phyloP scores from a whole-genome alignment of 1,140 invertebrate genomes.

The Glossosoma conforme region DNA sequence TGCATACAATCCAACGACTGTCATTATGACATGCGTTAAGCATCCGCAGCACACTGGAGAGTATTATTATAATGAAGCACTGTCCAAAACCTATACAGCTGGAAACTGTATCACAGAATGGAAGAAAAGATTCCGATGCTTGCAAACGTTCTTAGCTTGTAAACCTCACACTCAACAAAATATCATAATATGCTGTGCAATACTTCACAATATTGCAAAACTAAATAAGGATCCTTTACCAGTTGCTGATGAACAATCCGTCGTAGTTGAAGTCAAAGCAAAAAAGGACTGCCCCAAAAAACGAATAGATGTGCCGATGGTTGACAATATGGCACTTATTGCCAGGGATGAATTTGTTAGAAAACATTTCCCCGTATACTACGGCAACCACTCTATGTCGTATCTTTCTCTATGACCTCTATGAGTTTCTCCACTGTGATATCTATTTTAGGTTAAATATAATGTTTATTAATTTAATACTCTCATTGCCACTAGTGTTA shows the following conservation, averaged over 20 bases:
- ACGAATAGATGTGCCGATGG: slow-evolving; percentile 21
- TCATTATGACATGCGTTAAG: slow-evolving; percentile 23
- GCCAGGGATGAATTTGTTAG: slow-evolving; percentile 28
- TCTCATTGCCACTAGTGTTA: no score
- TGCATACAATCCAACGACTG: slow-evolving; percentile 20
- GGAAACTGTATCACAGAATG: slow-evolving; percentile 19
- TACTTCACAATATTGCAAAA: slow-evolving; percentile 28
- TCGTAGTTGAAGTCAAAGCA: slow-evolving; percentile 22
- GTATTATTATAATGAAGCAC: slow-evolving; percentile 26
- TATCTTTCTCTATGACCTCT: slow-evolving; percentile 21
- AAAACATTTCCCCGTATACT: slow-evolving; percentile 26
- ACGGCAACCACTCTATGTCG: slow-evolving; percentile 19
- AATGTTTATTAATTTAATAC: no score
- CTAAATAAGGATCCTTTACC: slow-evolving; percentile 27
- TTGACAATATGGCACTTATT: slow-evolving; percentile 21
- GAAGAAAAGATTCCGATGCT: slow-evolving; percentile 27
- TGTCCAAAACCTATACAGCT: slow-evolving; percentile 23
- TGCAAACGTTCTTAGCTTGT: slow-evolving; percentile 26
- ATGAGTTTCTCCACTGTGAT: neutral
- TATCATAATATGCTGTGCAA: slow-evolving; percentile 25
- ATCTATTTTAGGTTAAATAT: no score
- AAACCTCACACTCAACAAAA: slow-evolving; percentile 28
- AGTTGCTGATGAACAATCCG: slow-evolving; percentile 11
- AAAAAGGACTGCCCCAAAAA: slow-evolving; percentile 24
- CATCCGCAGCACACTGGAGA: slow-evolving; percentile 25